Percentiles rank a stretch among this genome's conserved stretches.
These are phyloP conservation scores for crab-eating macaque (Macaca fascicularis) DNA, from an alignment of 2,113 vertebrate species.

Conservation along the genomic window DNA sequence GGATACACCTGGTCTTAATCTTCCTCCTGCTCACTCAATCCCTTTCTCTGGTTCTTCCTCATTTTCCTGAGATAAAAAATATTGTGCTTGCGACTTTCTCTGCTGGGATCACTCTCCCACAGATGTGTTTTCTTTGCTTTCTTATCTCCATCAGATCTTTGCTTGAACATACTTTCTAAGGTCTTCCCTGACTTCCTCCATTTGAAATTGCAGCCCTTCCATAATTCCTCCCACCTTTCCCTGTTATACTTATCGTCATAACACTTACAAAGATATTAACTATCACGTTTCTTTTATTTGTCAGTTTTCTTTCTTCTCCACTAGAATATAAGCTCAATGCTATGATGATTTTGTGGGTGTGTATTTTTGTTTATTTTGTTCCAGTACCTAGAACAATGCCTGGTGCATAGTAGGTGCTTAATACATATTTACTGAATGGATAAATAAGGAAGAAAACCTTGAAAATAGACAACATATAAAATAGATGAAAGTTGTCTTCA, in stretches of 20 bases:
- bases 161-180: neutral
- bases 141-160: neutral
- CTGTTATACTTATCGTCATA: neutral
- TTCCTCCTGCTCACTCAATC: neutral
- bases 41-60: neutral
- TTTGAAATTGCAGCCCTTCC: neutral
- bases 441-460: neutral
- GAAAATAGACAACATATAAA: neutral
- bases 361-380: neutral
- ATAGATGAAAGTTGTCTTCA: neutral
- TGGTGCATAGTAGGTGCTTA: neutral
- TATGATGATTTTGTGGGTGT: neutral
- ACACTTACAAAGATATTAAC: neutral
- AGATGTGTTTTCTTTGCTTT: rapidly evolving
- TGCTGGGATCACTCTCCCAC: neutral
- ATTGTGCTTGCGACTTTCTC: neutral
- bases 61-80: neutral
- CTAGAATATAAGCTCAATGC: neutral
- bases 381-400: neutral
- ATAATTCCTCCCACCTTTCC: neutral
- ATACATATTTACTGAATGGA: neutral
- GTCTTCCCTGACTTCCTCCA: neutral
- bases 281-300: neutral
- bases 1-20: neutral
- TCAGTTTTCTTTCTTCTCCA: neutral